Base-by-base conservation (phyloP, 2,888 invertebrate species). In the Bhutanitis thaidina region DNA sequence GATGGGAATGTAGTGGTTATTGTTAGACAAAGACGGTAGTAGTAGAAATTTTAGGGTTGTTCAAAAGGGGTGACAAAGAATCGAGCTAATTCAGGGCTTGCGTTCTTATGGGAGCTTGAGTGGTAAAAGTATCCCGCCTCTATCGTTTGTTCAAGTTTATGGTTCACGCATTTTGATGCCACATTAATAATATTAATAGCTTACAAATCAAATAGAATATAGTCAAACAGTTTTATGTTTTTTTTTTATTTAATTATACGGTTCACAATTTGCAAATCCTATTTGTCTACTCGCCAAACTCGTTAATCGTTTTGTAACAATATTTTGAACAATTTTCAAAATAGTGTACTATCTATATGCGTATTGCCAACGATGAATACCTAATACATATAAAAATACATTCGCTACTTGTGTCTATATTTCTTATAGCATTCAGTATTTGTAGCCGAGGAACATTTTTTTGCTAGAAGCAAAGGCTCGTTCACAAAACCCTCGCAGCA, bases 101-200 rank as follows among this genome's bases (percentile, higher is more conserved):
- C 71, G 81, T 85, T 88, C 87, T 87, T 87, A 88, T 86, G 82
- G 74, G 77, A 83, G 77, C 74, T 77, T 80, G 77, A 74, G 85
- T 82, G 87, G 87, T 87, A 87, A 88, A 88, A 86, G 81, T 85
- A 86, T 81, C 85, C 88, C 89, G 89, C 89, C 89, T 88, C 86
- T 86, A 85, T 87, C 82, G 80, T 89, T 88, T 87, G 85, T 85
- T 82, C 78, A 80, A 84, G 76, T 87, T 87, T 88, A 87, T 84
- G 80, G 77, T 79, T 71, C 77, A 74, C 65, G 74, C 79, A 74
- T 80, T 71, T 72, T 71, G 82, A 80, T 76, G 75, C 78, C 82
- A 71, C 85, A 86, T 82, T 87, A 84, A 85, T 85, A 81, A 77
- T 85, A 82, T 85, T 86, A 85, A 86, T 86, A 80, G 82, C 72